Base-by-base conservation (phyloP, 2,113 vertebrate species). In the Gambusia affinis region DNA sequence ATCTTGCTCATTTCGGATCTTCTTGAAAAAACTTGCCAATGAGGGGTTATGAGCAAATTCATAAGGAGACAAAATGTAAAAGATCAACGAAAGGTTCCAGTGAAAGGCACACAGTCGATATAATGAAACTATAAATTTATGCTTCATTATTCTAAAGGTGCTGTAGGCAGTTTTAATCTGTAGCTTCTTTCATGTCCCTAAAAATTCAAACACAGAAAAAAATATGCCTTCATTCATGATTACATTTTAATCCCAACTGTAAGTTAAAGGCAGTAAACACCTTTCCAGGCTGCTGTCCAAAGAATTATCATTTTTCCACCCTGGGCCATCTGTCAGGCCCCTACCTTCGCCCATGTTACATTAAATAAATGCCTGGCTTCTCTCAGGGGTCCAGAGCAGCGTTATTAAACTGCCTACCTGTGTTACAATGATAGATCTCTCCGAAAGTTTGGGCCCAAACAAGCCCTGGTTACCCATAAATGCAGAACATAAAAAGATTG, bases 381-480 rank as follows among this genome's bases (percentile, higher is more conserved):
- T 88, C 91, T 90, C 90, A 57, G 78, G 84, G 87, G 90, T 85
- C 86, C 80, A 83, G 68, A 79, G 80, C 84, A 69, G 70, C 54
- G 79, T 92, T 93, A 93, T 92, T 92, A 94, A 93, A 91, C 86
- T 91, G 91, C 90, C 92, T 93, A 85, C 90, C 89, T 90, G 89
- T 86, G 76, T 92, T 92, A 92, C 70, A 63, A 92, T 92, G 93
- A 94, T 90, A 89, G 87, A 92, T 92, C 84, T 90, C 78, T 76
- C 63, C 73, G 64, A 92, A 92, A 90, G 77, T 68, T 75, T 68
- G 74, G 89, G 80, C 80, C 67, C 78, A 64, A 78, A 81, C 74
- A 77, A 85, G 72, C 78, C 72, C 80, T 64, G 75, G 63, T 71
- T 87, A 84, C 78, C 78, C 84, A 89, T 87, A 85, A 87, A 90